Evolutionary conservation across 2,113 vertebrate species (phyloP).

Genomic region (Crypturellus undulatus): DNA sequence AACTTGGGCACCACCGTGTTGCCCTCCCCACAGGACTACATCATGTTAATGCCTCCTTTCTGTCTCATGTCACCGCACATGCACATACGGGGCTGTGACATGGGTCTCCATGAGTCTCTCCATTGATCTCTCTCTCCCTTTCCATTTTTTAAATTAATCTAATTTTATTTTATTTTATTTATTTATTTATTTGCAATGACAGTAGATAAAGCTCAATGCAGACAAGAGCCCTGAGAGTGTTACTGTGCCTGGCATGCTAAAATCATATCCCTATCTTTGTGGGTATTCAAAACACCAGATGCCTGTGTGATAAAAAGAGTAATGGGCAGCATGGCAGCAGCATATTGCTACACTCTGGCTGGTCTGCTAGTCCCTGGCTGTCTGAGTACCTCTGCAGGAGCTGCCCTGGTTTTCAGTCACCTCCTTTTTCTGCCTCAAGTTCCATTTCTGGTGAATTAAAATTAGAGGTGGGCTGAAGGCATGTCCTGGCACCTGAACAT

Average conservation of each 20-base stretch:
- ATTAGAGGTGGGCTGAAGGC: background rate
- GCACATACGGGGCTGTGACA: background rate
- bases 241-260: background rate
- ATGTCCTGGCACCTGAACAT: background rate
- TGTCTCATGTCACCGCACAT: background rate
- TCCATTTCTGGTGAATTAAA: background rate
- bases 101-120: background rate
- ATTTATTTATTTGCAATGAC: background rate
- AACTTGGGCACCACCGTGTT: fast-evolving
- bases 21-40: fast-evolving
- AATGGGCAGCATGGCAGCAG: background rate
- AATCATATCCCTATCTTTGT: background rate
- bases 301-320: background rate
- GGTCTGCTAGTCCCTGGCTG: background rate
- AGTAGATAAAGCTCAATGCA: background rate
- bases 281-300: background rate
- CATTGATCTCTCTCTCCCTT: background rate
- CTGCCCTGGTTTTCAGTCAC: background rate
- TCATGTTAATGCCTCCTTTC: background rate
- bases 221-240: background rate
- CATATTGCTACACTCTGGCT: background rate
- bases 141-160: background rate
- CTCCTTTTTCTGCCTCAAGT: background rate
- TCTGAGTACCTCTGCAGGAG: background rate
- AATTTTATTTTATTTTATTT: too few species aligned